Evolutionary conservation across 2,113 vertebrate genomes (phyloP).

Genomic region (Vulpes vulpes): DNA sequence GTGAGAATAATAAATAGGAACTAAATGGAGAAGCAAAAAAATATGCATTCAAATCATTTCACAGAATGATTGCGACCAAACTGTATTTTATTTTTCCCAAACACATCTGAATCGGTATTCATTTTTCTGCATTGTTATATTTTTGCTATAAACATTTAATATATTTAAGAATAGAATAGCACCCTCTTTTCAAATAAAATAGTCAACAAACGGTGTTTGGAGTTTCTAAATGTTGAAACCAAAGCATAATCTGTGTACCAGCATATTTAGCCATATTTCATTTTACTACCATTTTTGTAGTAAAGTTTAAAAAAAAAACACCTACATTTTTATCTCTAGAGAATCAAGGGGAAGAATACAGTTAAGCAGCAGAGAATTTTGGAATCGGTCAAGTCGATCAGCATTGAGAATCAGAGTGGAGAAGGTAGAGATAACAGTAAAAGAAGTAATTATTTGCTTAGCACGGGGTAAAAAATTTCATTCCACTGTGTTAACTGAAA

Average conservation of each 20-base stretch:
- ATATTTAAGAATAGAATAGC: background rate
- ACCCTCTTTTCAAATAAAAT: background rate
- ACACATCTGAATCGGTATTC: background rate
- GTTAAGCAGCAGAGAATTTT: slow-evolving; percentile 1
- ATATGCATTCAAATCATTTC: background rate
- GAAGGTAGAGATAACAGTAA: background rate
- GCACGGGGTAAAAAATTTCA: slow-evolving; percentile 23
- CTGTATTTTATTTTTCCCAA: background rate
- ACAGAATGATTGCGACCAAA: background rate
- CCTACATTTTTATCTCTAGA: background rate
- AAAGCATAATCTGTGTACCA: background rate
- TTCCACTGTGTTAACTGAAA: slow-evolving; percentile 57
- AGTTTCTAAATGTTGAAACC: background rate
- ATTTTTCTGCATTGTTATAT: background rate
- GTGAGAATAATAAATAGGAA: slow-evolving; percentile 14
- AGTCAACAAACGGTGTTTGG: background rate
- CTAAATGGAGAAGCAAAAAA: background rate
- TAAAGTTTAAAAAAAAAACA: background rate
- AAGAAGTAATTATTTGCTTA: slow-evolving; percentile 45
- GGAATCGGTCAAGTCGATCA: background rate
- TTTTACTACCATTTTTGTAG: background rate
- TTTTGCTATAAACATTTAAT: background rate
- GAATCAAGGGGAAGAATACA: background rate
- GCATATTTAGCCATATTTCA: background rate
- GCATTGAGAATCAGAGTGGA: background rate